Evolutionary conservation across 2,797 vertebrate genomes (phyloP), one percentile per base, ranked within the genome.

Genomic region (Bovichtus diacanthus): DNA sequence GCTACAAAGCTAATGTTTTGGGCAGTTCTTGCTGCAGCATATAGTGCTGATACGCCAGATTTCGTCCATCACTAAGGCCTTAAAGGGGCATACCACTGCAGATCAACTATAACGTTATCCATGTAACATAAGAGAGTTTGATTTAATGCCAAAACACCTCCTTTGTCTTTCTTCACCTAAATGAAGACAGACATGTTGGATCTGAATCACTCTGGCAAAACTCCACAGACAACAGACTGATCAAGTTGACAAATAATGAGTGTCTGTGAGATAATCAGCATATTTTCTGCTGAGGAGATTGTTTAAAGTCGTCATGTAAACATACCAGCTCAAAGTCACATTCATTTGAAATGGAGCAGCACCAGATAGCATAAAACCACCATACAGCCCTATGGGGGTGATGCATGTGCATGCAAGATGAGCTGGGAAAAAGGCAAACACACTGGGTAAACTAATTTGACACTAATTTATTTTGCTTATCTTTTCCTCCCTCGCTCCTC

Each of bases 11-110:
- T 34, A 56, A 76, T 6, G 19, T 72, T 43, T 76, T 62, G 47
- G 43, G 27, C 55, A 46, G 64, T 43, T 82, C 72, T 70, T 73
- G 43, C 87, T 56, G 61, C 65, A 76, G 75, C 43, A 50, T 25
- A 16, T 53, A 55, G 61, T 81, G 87, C 88, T 83, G 89, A 82
- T 71, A 86, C 71, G 68, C 76, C 62, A 61, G 31, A 77, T 81
- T 83, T 47, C 29, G 55, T 70, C 64, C 62, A 74, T 62, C 61
- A 29, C 55, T 10, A 13, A 44, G 43, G 36, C 62, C 67, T 85
- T 74, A 71, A 80, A 85, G 71, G 64, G 54, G 16, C 23, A 80
- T 7, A 4, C 19, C 66, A 51, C 71, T 79, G 70, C 75, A 72
- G 72, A 73, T 39, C 59, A 44, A 56, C 65, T 68, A 41, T 23